A percentile compares a stretch with the other conserved stretches of the same genome.
These are phyloP conservation scores for Drosophila putrida DNA, from an alignment of 2,888 invertebrate species.

Conservation along the genomic window DNA sequence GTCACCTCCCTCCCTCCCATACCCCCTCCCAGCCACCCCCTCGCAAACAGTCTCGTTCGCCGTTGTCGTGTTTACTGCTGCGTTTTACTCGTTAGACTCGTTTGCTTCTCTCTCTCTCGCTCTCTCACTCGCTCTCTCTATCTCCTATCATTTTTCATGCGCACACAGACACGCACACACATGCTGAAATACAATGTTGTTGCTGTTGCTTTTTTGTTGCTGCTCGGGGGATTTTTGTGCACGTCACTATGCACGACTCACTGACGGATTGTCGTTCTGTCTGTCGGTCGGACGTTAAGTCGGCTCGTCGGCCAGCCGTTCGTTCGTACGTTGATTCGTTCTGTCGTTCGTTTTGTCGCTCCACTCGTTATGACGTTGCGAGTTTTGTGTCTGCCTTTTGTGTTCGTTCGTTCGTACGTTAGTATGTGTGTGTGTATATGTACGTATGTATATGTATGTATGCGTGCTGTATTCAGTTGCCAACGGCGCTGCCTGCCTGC, in stretches of 20 bases:
- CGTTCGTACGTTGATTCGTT: constrained; percentile 41
- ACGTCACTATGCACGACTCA: constrained; percentile 62
- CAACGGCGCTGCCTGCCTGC: constrained; percentile 67
- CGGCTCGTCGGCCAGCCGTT: constrained; percentile 15
- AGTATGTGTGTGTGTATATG: constrained; percentile 22
- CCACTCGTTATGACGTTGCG: constrained; percentile 75
- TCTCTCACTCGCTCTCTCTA: background rate
- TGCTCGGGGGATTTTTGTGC: constrained; percentile 68
- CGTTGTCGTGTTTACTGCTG: constrained; percentile 46
- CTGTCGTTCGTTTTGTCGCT: constrained; percentile 48
- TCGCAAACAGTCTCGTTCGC: too few species aligned
- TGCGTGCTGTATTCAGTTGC: constrained; percentile 65
- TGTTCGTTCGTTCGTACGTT: constrained; percentile 8
- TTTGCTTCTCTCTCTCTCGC: constrained; percentile 45
- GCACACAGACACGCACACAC: constrained; percentile 30
- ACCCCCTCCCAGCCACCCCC: constrained; percentile 1
- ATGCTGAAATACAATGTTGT: constrained; percentile 28
- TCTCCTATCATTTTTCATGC: constrained; percentile 71
- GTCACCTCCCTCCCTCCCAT: background rate
- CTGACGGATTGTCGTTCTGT: constrained; percentile 34
- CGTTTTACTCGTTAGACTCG: constrained; percentile 72
- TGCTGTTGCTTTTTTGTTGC: constrained; percentile 33
- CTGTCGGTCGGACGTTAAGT: constrained; percentile 19
- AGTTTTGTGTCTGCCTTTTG: constrained; percentile 67
- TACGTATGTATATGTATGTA: constrained; percentile 14